These are phyloP conservation scores for Actinernus sp. DNA, from an alignment of 92 coral and sea anemone genomes.

Conservation along the genomic window DNA sequence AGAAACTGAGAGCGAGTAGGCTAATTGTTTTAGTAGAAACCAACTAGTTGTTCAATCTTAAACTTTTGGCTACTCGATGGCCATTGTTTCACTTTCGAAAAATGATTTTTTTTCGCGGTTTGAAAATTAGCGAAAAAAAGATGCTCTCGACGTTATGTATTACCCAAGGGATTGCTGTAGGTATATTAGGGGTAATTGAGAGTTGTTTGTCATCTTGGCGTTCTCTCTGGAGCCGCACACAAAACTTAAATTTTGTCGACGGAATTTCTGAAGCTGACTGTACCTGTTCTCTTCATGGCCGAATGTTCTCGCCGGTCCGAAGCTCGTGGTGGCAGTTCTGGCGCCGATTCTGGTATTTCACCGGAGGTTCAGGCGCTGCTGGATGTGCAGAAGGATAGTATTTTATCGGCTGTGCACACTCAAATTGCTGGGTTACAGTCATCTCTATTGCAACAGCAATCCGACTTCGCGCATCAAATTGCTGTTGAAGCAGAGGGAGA, in stretches of 20 bases:
- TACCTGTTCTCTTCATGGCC: no score
- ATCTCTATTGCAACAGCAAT: conserved; percentile 10
- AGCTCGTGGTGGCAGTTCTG: neutral
- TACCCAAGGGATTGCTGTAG: neutral
- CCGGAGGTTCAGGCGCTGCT: neutral
- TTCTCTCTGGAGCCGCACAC: no score
- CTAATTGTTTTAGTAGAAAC: no score
- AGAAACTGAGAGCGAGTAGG: no score
- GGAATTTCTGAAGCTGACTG: no score
- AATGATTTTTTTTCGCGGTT: conserved; percentile 6
- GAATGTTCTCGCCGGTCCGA: no score
- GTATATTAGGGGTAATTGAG: neutral
- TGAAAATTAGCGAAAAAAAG: neutral
- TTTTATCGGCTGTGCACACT: conserved; percentile 17
- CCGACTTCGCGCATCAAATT: conserved; percentile 23
- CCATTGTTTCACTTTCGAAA: no score
- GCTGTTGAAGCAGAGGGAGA: conserved; percentile 25
- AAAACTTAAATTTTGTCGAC: no score
- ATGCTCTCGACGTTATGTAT: no score
- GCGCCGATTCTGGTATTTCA: neutral
- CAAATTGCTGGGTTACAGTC: conserved; percentile 23
- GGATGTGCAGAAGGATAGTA: conserved; percentile 30
- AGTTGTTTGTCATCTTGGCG: neutral
- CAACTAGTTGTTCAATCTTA: no score
- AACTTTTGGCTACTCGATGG: no score